A percentile compares a stretch with the other conserved stretches of the same genome.
Evolutionary conservation across 2,797 vertebrate genomes (phyloP).

Genomic region (Clarias fuscus): DNA sequence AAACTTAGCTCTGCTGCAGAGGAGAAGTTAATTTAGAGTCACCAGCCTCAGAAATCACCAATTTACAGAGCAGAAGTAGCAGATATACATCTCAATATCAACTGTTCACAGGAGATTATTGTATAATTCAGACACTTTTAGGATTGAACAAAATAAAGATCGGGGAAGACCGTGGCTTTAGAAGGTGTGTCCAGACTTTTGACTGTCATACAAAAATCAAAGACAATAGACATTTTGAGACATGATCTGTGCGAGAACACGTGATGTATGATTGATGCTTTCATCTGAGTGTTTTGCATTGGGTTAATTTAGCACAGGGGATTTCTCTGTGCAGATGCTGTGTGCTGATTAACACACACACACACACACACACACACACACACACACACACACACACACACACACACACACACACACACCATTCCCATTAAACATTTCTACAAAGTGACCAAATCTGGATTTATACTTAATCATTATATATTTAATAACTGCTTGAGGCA

Average conservation of each 20-base stretch:
- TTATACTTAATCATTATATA: not conserved
- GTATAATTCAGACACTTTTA: no score
- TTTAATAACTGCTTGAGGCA: not conserved
- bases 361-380: not conserved
- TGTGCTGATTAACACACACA: not conserved
- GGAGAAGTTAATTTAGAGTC: no score
- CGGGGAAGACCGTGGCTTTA: no score
- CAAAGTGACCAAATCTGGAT: not conserved
- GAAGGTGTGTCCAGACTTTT: no score
- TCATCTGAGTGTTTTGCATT: not conserved
- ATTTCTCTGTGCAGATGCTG: constrained; percentile 10
- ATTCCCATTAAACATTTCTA: not conserved
- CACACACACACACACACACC: not conserved
- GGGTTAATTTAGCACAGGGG: not conserved
- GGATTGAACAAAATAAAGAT: no score
- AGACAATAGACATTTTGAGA: not conserved
- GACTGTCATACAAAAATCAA: not conserved
- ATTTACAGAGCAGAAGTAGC: no score
- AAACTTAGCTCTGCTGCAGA: no score
- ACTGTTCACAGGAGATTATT: no score
- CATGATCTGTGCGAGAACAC: no score
- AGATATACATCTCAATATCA: no score
- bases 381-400: not conserved
- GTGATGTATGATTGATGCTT: not conserved
- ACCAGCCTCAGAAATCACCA: no score